Percentiles rank a stretch among this genome's conserved stretches.
Conservation (phyloP, 2,888 invertebrate genomes). For the Cantharis lateralis region DNA sequence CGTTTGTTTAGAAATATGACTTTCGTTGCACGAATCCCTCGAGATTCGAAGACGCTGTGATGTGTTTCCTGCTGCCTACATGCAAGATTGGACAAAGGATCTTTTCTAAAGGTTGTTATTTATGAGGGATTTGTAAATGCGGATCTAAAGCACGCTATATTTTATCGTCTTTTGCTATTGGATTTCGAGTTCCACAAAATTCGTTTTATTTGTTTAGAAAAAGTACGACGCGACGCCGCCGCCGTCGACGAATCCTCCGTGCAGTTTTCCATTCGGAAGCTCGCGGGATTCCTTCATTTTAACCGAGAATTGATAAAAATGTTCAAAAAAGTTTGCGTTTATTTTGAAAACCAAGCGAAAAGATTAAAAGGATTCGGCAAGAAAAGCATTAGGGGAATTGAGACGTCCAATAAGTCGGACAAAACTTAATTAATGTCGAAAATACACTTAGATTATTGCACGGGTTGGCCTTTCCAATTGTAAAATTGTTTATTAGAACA, state of each 20-base stretch:
- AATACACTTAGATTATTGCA: slow-evolving; percentile 18
- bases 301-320: not conserved
- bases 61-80: slow-evolving; percentile 30
- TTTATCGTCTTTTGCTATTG: slow-evolving; percentile 27
- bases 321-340: not conserved
- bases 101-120: slow-evolving; percentile 32
- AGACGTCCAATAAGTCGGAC: slow-evolving; percentile 10
- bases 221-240: slow-evolving; percentile 4
- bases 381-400: slow-evolving; percentile 26
- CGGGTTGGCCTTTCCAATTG: not conserved
- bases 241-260: slow-evolving; percentile 9
- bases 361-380: slow-evolving; percentile 24
- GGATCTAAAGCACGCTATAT: slow-evolving; percentile 29
- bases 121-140: slow-evolving; percentile 30
- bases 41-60: slow-evolving; percentile 27
- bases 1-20: slow-evolving; percentile 36
- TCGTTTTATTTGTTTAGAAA: slow-evolving; percentile 21
- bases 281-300: not conserved
- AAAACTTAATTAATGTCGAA: slow-evolving; percentile 25
- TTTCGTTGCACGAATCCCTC: slow-evolving; percentile 23
- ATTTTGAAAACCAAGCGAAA: slow-evolving; percentile 9
- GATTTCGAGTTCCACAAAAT: slow-evolving; percentile 26
- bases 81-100: slow-evolving; percentile 30
- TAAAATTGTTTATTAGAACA: slow-evolving; percentile 4
- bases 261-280: slow-evolving; percentile 16